Evolutionary conservation across 2,113 vertebrate species (phyloP), one percentile per base, ranked within the genome.

Genomic region (Onychostoma macrolepis): DNA sequence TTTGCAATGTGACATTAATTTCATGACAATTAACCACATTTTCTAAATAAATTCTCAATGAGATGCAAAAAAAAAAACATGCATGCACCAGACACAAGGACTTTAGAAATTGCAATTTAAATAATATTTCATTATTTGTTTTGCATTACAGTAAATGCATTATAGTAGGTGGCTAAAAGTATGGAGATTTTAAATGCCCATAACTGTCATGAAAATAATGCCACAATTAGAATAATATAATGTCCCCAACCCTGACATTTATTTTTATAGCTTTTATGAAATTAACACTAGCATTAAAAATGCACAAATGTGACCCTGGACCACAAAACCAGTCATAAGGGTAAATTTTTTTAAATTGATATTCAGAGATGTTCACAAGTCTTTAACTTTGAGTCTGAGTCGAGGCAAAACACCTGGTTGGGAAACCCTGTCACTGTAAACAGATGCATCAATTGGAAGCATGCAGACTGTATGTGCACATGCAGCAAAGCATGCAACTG

Each of bases 381-480:
- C n/a, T n/a, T n/a, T n/a, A n/a, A n/a, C n/a, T n/a, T n/a, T n/a
- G n/a, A n/a, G n/a, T n/a, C n/a, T n/a, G n/a, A n/a, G n/a, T n/a
- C n/a, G n/a, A n/a, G 53, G 53, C 8, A 19, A 8, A 63, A 26
- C 28, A 30, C 6, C 6, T 15, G 30, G 72, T 75, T 45, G 72
- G 72, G 38, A 26, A 75, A 75, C 72, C 38, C 24, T 15, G 41
- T 8, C n/a, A 76, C n/a, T 36, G 69, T 5, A 10, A 19, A 36
- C 30, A 8, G 11, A 71, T 36, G 24, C 36, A 72, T 38, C 4
- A 41, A 41, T 24, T 11, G 10, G 33, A 72, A 53, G 61, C 50
- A 80, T 87, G 77, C 48, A 69, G 74, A 79, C 26, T 78, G 48
- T 48, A 41, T 43, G 82, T 24, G 76, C 67, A 50, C 10, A 33